Evolutionary conservation across 2,113 vertebrate genomes (phyloP).

Genomic region (Ibidorhyncha struthersii): DNA sequence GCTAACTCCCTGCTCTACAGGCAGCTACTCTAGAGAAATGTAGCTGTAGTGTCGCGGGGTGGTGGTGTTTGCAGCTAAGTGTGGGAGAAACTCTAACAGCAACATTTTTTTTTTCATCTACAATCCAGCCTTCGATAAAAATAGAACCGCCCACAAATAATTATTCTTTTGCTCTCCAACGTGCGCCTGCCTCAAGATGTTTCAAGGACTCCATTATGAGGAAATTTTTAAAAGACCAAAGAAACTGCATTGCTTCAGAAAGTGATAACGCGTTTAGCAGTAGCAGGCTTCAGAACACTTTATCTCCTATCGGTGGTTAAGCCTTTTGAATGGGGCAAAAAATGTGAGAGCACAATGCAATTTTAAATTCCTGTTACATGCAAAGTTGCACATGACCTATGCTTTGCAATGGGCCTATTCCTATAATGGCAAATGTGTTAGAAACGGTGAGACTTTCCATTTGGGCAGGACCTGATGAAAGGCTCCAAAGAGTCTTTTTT

Average conservation of each 20-base stretch:
- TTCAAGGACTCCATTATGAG: constrained; percentile 48
- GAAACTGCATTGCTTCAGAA: constrained; percentile 58
- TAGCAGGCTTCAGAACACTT: background rate
- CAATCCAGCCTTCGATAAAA: constrained; percentile 29
- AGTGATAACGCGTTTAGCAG: constrained; percentile 22
- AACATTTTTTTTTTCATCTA: constrained; percentile 1
- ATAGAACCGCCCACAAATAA: constrained; percentile 42
- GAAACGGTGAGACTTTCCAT: constrained; percentile 1
- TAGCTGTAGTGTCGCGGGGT: background rate
- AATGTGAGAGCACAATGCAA: constrained; percentile 27
- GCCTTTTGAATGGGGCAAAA: constrained; percentile 36
- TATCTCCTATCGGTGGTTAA: constrained; percentile 45
- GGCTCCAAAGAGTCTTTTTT: background rate
- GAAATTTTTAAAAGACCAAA: constrained; percentile 41
- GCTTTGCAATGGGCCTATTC: constrained; percentile 14
- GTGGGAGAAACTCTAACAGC: background rate
- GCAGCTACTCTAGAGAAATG: background rate
- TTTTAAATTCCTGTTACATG: constrained; percentile 50
- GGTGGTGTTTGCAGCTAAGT: background rate
- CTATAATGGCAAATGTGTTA: background rate
- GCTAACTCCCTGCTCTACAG: background rate
- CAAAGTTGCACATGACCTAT: constrained; percentile 56
- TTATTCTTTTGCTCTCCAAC: constrained; percentile 43
- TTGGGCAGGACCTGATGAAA: constrained; percentile 39
- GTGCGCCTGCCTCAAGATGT: constrained; percentile 35